A percentile compares a stretch with the other conserved stretches of the same genome.
phyloP scores from a whole-genome alignment of 2,797 vertebrate genomes.

The Pitangus sulphuratus region DNA sequence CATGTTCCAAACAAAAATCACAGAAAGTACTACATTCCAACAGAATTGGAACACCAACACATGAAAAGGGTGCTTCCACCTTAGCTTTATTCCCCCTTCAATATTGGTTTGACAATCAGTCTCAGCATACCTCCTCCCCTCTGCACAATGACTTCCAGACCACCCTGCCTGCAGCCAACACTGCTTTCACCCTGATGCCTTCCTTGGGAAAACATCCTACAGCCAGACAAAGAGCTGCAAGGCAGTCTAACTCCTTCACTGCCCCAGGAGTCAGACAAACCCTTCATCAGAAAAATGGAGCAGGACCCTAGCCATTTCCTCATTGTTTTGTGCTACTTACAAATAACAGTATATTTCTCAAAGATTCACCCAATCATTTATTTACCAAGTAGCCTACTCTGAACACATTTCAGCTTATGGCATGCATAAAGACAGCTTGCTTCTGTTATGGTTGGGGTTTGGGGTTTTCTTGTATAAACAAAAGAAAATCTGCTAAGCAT shows the following conservation, averaged over 20 bases:
- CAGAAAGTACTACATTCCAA: neutral
- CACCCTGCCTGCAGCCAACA: rapidly evolving
- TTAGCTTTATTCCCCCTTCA: neutral
- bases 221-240: neutral
- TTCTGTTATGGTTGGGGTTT: neutral
- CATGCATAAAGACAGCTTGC: neutral
- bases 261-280: neutral
- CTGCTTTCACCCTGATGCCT: neutral
- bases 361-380: neutral
- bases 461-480: neutral
- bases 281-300: neutral
- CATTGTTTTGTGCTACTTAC: neutral
- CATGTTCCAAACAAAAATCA: neutral
- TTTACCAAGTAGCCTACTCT: neutral
- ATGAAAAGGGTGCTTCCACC: neutral
- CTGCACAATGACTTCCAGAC: neutral
- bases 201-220: neutral
- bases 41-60: neutral
- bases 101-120: neutral
- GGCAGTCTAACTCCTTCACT: neutral
- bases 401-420: neutral
- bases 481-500: neutral
- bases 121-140: neutral
- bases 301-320: neutral
- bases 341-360: neutral